Percentiles rank a stretch among this genome's conserved stretches.
Evolutionary conservation across 2,888 invertebrate species (phyloP).

Genomic region (Chrysolina americana): DNA sequence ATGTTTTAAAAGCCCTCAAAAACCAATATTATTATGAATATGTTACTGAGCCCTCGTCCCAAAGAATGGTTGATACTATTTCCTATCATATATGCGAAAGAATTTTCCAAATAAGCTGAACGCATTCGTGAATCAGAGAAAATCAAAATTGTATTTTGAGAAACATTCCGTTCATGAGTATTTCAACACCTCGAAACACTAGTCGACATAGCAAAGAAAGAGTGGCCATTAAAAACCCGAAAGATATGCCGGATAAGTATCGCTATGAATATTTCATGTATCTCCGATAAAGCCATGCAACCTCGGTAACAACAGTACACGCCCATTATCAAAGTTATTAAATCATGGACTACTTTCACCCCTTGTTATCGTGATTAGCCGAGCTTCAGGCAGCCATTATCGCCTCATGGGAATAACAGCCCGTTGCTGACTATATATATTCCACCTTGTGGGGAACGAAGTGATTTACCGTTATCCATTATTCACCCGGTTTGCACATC

Average conservation of each 20-base stretch:
- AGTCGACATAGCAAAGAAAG: background rate
- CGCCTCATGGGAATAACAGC: slow-evolving; percentile 49
- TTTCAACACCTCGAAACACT: no score
- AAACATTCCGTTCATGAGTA: no score
- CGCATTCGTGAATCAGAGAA: no score
- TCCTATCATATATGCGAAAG: no score
- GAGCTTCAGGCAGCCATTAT: slow-evolving; percentile 52
- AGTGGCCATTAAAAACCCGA: slow-evolving; percentile 13
- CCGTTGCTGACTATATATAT: slow-evolving; percentile 26
- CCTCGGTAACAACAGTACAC: slow-evolving; percentile 46
- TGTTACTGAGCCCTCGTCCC: no score
- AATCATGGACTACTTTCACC: slow-evolving; percentile 57
- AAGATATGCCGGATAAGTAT: slow-evolving; percentile 18
- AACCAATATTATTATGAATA: no score
- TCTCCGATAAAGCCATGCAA: slow-evolving; percentile 41
- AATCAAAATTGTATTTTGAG: no score
- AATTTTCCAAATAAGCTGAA: no score
- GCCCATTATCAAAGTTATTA: slow-evolving; percentile 54
- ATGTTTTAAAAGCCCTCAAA: no score
- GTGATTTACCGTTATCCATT: slow-evolving; percentile 32
- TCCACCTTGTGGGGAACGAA: slow-evolving; percentile 27
- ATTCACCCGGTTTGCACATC: slow-evolving; percentile 28
- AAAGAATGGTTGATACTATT: no score
- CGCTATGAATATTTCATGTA: slow-evolving; percentile 45
- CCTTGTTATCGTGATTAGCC: slow-evolving; percentile 56